These are phyloP conservation scores for Troglohyphantes excavatus DNA, from an alignment of 2,888 invertebrate species.

Conservation along the genomic window DNA sequence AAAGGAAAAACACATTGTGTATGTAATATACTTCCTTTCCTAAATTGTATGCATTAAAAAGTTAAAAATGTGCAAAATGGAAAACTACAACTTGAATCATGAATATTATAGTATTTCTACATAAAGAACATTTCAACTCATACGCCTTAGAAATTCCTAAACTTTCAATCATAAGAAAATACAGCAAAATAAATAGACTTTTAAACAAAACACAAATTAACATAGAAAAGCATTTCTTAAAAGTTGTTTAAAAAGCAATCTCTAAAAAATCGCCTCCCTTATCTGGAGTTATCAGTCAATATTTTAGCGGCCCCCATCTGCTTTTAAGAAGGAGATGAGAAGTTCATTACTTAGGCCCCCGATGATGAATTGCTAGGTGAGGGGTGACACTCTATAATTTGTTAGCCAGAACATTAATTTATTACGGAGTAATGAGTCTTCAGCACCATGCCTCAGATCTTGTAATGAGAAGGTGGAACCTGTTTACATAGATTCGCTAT, in stretches of 20 bases:
- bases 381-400: slow-evolving; percentile 74
- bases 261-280: not conserved
- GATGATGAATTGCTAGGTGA: slow-evolving; percentile 61
- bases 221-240: too few relatives aligned
- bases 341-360: slow-evolving; percentile 52
- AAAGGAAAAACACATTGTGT: too few relatives aligned
- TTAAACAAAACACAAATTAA: too few relatives aligned
- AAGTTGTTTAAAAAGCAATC: not conserved
- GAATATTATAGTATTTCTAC: too few relatives aligned
- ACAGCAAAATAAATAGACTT: too few relatives aligned
- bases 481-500: slow-evolving; percentile 75
- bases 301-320: slow-evolving; percentile 27
- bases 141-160: too few relatives aligned
- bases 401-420: slow-evolving; percentile 75
- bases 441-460: slow-evolving; percentile 56
- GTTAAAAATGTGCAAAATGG: too few relatives aligned
- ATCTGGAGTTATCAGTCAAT: slow-evolving; percentile 8
- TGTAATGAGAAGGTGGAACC: slow-evolving; percentile 77
- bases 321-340: slow-evolving; percentile 32
- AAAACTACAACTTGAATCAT: too few relatives aligned
- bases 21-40: too few relatives aligned
- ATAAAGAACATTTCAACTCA: too few relatives aligned
- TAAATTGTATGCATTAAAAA: too few relatives aligned
- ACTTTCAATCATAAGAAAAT: too few relatives aligned
- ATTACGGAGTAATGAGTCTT: slow-evolving; percentile 76